These are phyloP conservation scores for Alces alces DNA, from an alignment of 2,113 vertebrate genomes.

Conservation along the genomic window DNA sequence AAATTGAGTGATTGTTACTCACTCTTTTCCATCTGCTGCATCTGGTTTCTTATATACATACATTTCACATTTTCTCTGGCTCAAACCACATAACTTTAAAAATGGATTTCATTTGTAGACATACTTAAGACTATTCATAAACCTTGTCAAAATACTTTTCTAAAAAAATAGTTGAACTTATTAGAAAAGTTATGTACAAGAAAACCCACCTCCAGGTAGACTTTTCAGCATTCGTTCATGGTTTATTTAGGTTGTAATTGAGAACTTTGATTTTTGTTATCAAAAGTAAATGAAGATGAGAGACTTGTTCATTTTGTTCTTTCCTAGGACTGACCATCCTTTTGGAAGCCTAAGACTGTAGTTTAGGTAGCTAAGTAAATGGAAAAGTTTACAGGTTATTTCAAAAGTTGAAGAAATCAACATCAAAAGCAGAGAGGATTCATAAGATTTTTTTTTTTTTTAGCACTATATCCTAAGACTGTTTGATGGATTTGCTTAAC, in stretches of 20 bases:
- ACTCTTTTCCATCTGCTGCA: neutral
- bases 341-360: fast-evolving
- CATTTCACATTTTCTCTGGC: neutral
- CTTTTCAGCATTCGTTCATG: neutral
- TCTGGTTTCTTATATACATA: neutral
- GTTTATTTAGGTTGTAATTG: neutral
- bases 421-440: neutral
- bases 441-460: neutral
- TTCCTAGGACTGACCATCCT: neutral
- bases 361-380: neutral
- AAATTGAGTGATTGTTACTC: neutral
- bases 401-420: neutral
- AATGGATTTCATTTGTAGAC: neutral
- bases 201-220: neutral
- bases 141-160: neutral
- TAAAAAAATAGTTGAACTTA: neutral
- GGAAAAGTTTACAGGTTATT: neutral
- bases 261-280: neutral
- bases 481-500: neutral
- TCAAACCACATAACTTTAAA: neutral
- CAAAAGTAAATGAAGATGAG: neutral
- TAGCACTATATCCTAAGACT: neutral
- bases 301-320: neutral
- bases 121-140: neutral
- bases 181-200: neutral